Conservation (phyloP, 2,113 vertebrate species). For the Megaptera novaeangliae region DNA sequence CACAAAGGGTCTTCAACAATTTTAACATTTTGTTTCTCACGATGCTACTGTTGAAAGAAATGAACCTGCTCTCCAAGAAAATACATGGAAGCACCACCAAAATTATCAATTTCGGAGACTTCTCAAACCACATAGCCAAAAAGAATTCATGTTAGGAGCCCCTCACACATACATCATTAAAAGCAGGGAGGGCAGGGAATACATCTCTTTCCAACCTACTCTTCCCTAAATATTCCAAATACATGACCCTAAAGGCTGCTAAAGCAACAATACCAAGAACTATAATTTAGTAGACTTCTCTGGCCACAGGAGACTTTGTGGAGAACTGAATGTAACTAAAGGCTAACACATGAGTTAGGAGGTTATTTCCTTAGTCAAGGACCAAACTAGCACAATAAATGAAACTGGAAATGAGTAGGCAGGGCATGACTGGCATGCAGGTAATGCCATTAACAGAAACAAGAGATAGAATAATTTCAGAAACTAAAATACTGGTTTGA, state of each 20-base stretch:
- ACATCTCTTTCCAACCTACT: background rate
- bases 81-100: background rate
- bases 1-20: background rate
- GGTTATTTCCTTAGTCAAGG: background rate
- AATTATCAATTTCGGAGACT: background rate
- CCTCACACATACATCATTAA: background rate
- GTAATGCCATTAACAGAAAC: background rate
- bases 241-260: background rate
- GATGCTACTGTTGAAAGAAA: background rate
- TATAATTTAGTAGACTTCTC: background rate
- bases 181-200: fast-evolving
- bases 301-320: background rate
- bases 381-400: background rate
- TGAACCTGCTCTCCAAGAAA: background rate
- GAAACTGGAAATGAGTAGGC: background rate
- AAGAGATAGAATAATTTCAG: background rate
- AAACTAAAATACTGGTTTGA: background rate
- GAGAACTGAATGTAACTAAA: background rate
- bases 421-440: background rate
- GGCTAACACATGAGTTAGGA: background rate
- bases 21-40: background rate
- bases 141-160: background rate
- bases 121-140: background rate
- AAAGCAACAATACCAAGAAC: background rate
- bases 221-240: background rate